A percentile compares a stretch with the other conserved stretches of the same genome.
These are phyloP conservation scores for Salvator merianae DNA, from an alignment of 2,113 vertebrate species.

Conservation along the genomic window DNA sequence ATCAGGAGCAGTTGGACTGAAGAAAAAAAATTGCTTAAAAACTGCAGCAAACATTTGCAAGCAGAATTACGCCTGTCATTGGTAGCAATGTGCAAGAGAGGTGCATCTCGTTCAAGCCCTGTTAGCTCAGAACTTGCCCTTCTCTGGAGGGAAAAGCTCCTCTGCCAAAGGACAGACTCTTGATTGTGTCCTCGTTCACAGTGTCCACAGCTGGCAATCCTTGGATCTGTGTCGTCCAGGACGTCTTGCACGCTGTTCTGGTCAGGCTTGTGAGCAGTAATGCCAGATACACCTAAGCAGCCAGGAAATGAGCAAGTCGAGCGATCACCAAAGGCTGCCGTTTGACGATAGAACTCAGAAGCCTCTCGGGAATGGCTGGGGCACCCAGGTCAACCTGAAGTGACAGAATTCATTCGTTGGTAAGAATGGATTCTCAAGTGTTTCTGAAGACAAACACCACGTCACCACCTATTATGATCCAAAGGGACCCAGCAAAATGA, in stretches of 20 bases:
- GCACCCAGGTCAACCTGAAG: conserved; percentile 90
- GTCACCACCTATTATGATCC: background rate
- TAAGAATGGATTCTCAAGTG: background rate
- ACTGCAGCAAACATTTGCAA: background rate
- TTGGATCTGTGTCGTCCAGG: background rate
- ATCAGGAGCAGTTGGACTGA: background rate
- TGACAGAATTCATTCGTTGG: conserved; percentile 26
- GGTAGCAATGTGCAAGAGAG: background rate
- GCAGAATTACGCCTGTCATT: background rate
- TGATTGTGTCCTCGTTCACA: background rate
- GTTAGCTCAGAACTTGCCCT: background rate
- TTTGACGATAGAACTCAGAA: conserved; percentile 79
- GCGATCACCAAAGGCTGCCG: conserved; percentile 87
- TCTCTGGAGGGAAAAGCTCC: background rate
- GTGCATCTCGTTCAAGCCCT: background rate
- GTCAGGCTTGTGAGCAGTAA: background rate
- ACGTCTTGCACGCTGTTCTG: background rate
- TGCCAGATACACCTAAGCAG: conserved; percentile 51
- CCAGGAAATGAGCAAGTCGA: conserved; percentile 80
- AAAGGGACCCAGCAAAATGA: background rate
- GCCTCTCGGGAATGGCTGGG: conserved; percentile 80
- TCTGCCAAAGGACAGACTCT: background rate
- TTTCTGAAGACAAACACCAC: accelerated
- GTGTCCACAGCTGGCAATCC: background rate
- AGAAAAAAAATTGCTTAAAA: background rate